These are phyloP conservation scores for Cuniculus paca DNA, from an alignment of 2,797 vertebrate genomes.

Conservation along the genomic window DNA sequence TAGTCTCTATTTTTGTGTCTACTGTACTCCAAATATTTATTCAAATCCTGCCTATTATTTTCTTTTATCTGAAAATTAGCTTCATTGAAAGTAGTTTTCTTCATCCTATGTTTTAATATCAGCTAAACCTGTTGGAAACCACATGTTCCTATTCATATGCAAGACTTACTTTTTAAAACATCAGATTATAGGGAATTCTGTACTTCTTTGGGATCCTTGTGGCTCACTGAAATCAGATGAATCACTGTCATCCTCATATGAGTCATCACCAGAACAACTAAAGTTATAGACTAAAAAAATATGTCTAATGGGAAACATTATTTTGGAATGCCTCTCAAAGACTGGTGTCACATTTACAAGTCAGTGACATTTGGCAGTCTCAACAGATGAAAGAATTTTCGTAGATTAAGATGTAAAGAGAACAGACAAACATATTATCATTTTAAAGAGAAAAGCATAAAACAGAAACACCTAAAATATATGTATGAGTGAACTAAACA, in stretches of 20 bases:
- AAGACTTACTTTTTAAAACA: constrained; percentile 62
- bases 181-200: constrained; percentile 52
- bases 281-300: constrained; percentile 70
- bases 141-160: constrained; percentile 55
- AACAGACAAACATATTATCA: constrained; percentile 3
- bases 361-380: constrained; percentile 42
- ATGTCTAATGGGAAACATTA: constrained; percentile 53
- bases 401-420: constrained; percentile 52
- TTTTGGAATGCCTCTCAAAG: constrained; percentile 59
- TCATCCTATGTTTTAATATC: constrained; percentile 42
- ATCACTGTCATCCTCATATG: constrained; percentile 72
- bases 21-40: constrained; percentile 26
- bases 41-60: neutral
- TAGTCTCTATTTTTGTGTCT: constrained; percentile 22
- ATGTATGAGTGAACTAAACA: constrained; percentile 46
- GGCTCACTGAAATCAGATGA: constrained; percentile 73
- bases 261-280: constrained; percentile 72
- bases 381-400: constrained; percentile 59
- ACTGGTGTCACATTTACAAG: constrained; percentile 67
- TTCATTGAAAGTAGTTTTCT: constrained; percentile 14
- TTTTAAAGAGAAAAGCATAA: constrained; percentile 19
- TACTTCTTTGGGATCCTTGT: constrained; percentile 62
- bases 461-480: constrained; percentile 6
- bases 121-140: constrained; percentile 61
- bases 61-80: constrained; percentile 47